A percentile compares a stretch with the other conserved stretches of the same genome.
These are phyloP conservation scores for Sceloporus tristichus DNA, from an alignment of 2,113 vertebrate species.

Conservation along the genomic window DNA sequence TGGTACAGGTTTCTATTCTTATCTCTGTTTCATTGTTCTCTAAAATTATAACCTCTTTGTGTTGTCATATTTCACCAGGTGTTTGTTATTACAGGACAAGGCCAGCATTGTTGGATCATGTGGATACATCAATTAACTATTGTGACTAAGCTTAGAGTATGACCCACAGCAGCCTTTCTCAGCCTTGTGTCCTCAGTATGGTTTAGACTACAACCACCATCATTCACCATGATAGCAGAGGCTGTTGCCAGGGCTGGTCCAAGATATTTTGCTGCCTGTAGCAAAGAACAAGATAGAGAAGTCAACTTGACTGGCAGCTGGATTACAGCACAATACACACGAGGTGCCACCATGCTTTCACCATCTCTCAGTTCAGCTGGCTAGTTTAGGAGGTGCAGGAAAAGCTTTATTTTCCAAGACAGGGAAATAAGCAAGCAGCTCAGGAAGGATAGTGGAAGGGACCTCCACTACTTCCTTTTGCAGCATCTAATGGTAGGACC, in stretches of 20 bases:
- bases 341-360: no score
- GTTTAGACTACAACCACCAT: background rate
- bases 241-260: background rate
- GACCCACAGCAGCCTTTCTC: background rate
- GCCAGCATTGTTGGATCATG: background rate
- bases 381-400: no score
- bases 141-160: background rate
- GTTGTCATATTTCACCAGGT: constrained; percentile 20
- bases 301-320: no score
- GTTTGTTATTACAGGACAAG: constrained; percentile 27
- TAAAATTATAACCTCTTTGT: constrained; percentile 51
- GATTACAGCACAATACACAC: no score
- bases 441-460: no score
- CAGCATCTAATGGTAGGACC: no score
- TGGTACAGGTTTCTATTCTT: constrained; percentile 52
- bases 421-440: no score
- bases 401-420: no score
- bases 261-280: background rate
- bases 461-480: no score
- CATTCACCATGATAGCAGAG: background rate
- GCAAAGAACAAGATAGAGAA: no score
- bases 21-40: constrained; percentile 41
- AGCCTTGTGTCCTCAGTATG: no score
- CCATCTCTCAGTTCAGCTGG: no score
- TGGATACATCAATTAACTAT: background rate